Base-by-base conservation (phyloP, 37 sponge, comb jelly and placozoan species). In the Geodia barretti region DNA sequence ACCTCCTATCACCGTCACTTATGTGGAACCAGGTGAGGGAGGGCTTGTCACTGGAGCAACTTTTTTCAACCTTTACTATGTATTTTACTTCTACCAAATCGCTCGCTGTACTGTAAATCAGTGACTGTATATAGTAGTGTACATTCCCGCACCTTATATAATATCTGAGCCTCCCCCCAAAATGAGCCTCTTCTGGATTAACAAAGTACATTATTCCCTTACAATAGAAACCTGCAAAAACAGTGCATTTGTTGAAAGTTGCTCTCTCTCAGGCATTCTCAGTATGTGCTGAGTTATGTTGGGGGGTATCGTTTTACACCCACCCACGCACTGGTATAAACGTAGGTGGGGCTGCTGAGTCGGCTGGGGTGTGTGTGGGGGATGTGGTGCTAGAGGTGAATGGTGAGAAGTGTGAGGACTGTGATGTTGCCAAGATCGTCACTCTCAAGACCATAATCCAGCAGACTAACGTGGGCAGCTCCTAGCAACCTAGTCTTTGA, bases 351-450 rank as follows among this genome's bases (percentile, higher is more conserved):
- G 62, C 74, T 28, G 80, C 76, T 4, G 79, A 66, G 62, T 23
- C 32, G 23, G 87, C 87, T 25, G 81, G 87, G 5, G 59, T 87
- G 0, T 75, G 25, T 20, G 62, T 87, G 0, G 87, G 87, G 59
- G 87, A 87, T 67, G 30, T 68, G 8, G 38, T 87, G 31, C 30
- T 80, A 39, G 81, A 80, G 14, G 87, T 87, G 76, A 87, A 87
- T 47, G 87, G 87, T 36, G 62, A 42, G 1, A 66, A 80, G 36
- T 87, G 87, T 65, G 34, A 36, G 28, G 54, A 24, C 23, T 43
- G 32, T 1, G 68, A 66, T 3, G 21, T 80, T n/a, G 26, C 81
- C 33, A 19, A 75, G 26, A 20, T 87, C 23, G 79, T 75, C 70
- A 62, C 73, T 47, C 62, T 87, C 30, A 87, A 87, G 62, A 66